Conservation (phyloP, 2,797 vertebrate species). For the Emys orbicularis region DNA sequence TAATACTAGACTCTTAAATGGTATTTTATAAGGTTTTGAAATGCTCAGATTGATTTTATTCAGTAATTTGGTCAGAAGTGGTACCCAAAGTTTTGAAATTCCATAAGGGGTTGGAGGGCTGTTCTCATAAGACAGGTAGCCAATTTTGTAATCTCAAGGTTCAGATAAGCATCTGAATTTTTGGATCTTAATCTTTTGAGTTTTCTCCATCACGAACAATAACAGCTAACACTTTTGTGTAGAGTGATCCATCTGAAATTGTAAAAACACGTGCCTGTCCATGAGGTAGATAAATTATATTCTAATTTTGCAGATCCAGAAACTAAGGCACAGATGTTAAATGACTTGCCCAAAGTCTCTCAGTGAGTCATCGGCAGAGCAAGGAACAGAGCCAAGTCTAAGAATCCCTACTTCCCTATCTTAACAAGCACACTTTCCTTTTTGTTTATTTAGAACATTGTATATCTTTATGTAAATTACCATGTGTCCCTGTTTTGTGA, state of each 20-base stretch:
- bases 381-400: background rate
- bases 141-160: background rate
- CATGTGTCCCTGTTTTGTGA: background rate
- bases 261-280: background rate
- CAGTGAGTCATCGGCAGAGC: background rate
- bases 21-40: background rate
- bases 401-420: background rate
- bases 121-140: background rate
- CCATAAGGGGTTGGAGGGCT: background rate
- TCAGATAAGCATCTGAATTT: background rate
- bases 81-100: background rate
- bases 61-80: background rate
- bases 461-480: background rate
- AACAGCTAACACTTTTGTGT: background rate
- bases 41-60: background rate
- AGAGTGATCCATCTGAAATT: background rate
- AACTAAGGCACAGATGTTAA: background rate
- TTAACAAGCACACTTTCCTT: background rate
- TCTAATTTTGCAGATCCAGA: background rate
- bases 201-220: background rate
- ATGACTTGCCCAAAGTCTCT: background rate
- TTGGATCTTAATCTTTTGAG: background rate
- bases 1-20: background rate
- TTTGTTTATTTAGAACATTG: background rate
- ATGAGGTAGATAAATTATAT: background rate